Base-by-base conservation (phyloP, 2,888 invertebrate genomes). In the Hipparchia sbordonii region DNA sequence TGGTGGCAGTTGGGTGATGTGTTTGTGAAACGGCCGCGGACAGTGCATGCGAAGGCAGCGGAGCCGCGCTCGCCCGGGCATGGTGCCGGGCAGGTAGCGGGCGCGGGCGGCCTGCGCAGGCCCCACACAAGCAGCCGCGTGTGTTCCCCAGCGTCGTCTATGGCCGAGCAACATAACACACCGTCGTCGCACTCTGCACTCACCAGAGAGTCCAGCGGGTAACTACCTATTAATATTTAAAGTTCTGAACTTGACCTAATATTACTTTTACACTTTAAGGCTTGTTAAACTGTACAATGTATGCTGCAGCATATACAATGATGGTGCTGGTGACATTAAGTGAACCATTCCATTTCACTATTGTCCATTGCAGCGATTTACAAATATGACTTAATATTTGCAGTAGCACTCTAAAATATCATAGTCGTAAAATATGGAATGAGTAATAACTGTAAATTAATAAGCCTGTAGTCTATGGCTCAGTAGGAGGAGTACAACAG, bases 131-230 rank as follows among this genome's bases (percentile, higher is more conserved):
- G 92, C 91, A 91, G 90, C 89, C 90, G 92, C 92, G 92, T 87
- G 95, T 95, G 95, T 95, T 94, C 95, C 95, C 95, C 93, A 96
- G 96, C 96, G 96, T 96, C 96, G 97, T 97, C 97, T 97, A 97
- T 97, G 97, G 97, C 97, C 96, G 96, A 97, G 96, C 96, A 96
- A 96, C 96, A 96, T 96, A 96, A 95, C 95, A 95, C 95, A 95
- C 95, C 96, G 95, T 95, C 92, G 94, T 95, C 95, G 94, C 95
- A 95, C 95, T 95, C 95, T 95, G 95, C 95, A 95, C 95, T 95
- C 94, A 95, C 95, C 95, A 95, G 95, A 95, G 96, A 95, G 93
- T 94, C 94, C 94, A 94, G 88, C 90, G 88, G 94, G 94, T 94
- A 84, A 87, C 13, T 61, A 60, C 65, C 33, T 2, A 52, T 54